Evolutionary conservation across 2,888 invertebrate genomes (phyloP), one percentile per base, ranked within the genome.

Genomic region (Drosophila suboccidentalis): DNA sequence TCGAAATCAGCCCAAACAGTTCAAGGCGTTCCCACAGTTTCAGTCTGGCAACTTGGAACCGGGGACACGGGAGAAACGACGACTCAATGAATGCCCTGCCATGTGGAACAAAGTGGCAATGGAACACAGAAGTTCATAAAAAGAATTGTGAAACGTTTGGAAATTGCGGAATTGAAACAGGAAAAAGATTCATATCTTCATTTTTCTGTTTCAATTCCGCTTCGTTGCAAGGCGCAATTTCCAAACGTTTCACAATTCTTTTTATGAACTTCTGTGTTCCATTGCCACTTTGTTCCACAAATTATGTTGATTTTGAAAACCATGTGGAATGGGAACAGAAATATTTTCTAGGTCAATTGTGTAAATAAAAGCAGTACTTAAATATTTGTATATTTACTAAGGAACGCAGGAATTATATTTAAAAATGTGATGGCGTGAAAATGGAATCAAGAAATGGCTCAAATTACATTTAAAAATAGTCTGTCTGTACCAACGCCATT

Each of bases 1-100:
- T 5, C n/a, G n/a, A 36, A 78, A 75, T 70, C 83, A 86, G 78
- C 75, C 79, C 82, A 82, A 62, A 72, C 61, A 77, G 78, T 66
- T 61, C 62, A 77, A 87, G 68, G 66, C 57, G 61, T 54, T 54
- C 54, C 58, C 46, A 36, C 57, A 54, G 67, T 44, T 36, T 51
- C 46, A 39, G 19, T 41, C 47, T 47, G n/a, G 44, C 26, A n/a
- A 53, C 32, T 39, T 17, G 47, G 29, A 46, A 9, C 26, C 46
- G 46, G 4, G 13, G 44, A 13, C 22, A 13, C 13, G 19, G 13
- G 13, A 8, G 44, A n/a, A 13, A 51, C 11, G 15, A 29, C 44
- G 54, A 73, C 47, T 10, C 9, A 2, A 22, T 0, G 6, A 22
- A 55, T 55, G 6, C 55, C 6, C 55, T 57, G 11, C 22, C n/a